Conservation (phyloP, 2,113 vertebrate species). For the Dolichotis patagonum region DNA sequence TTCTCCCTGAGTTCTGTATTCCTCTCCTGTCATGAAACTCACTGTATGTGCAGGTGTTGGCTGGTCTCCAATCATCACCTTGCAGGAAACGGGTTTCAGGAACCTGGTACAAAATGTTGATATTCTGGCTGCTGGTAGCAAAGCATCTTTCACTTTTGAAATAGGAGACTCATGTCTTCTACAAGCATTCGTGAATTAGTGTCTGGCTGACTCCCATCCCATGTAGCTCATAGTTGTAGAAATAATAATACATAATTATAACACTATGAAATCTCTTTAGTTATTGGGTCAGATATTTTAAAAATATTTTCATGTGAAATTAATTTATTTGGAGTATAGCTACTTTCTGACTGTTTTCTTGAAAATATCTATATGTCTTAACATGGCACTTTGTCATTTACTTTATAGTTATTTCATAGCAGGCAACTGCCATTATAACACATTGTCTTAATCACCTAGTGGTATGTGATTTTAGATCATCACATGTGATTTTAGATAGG, state of each 20-base stretch:
- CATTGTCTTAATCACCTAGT: slow-evolving; percentile 17
- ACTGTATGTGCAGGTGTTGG: rapidly evolving
- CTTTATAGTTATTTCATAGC: slow-evolving; percentile 72
- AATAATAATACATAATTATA: neutral
- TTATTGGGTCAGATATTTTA: neutral
- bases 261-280: neutral
- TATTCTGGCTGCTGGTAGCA: neutral
- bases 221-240: neutral
- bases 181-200: neutral
- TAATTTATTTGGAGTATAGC: neutral
- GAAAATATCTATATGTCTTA: neutral
- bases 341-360: neutral
- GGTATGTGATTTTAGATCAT: slow-evolving; percentile 61
- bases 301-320: neutral
- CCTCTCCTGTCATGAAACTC: neutral
- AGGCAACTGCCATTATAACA: neutral
- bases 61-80: neutral
- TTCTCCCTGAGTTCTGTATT: neutral
- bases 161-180: neutral
- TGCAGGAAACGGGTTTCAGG: neutral
- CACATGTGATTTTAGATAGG: neutral
- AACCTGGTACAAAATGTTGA: neutral
- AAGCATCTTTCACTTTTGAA: neutral
- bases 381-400: slow-evolving; percentile 58
- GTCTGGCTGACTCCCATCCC: neutral